These are phyloP conservation scores for Sus cebifrons DNA, from an alignment of 2,797 vertebrate genomes.

Conservation along the genomic window DNA sequence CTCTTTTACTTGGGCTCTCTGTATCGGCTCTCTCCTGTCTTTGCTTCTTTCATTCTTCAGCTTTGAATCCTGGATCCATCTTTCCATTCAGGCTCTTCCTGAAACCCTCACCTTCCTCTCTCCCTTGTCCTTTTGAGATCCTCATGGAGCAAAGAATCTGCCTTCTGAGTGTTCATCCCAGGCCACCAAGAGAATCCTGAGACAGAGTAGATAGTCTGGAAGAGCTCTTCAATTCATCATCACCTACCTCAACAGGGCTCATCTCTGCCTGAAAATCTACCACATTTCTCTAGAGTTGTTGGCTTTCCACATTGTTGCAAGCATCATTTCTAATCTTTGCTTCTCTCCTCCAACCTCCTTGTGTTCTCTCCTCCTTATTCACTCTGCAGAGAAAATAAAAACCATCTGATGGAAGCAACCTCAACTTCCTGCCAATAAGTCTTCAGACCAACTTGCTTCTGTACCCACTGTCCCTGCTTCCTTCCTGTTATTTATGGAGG, in stretches of 20 bases:
- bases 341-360: background rate
- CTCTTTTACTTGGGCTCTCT: background rate
- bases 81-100: background rate
- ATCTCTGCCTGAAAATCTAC: background rate
- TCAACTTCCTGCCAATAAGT: slow-evolving; percentile 63
- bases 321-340: slow-evolving; percentile 22
- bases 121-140: background rate
- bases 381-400: slow-evolving; percentile 55
- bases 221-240: background rate
- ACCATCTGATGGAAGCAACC: background rate
- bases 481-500: slow-evolving; percentile 33
- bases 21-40: background rate
- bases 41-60: background rate
- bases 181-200: background rate
- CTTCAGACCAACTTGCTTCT: background rate
- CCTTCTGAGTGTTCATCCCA: background rate
- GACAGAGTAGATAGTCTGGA: background rate
- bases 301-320: background rate
- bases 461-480: background rate
- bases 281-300: background rate
- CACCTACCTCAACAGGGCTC: background rate
- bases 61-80: background rate
- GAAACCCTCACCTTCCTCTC: background rate
- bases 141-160: background rate
- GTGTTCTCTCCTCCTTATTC: background rate